Conservation (phyloP, 2,888 invertebrate species). For the Platynereis dumerilii region DNA sequence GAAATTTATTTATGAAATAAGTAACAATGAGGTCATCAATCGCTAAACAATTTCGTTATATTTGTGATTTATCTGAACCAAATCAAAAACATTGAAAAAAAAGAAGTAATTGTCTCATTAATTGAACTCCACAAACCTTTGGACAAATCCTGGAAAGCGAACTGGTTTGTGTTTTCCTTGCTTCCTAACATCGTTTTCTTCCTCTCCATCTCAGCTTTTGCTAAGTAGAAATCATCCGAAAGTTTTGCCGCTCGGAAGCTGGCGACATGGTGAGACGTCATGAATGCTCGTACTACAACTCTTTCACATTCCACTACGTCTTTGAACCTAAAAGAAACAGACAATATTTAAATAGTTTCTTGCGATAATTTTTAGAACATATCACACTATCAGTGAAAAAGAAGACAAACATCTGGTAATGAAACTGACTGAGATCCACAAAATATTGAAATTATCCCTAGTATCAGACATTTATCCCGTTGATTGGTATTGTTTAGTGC, state of each 20-base stretch:
- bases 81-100: too few species aligned
- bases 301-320: conserved; percentile 62
- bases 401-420: not conserved
- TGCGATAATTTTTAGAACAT: too few species aligned
- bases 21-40: too few species aligned
- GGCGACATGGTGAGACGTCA: conserved; percentile 40
- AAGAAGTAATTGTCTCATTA: too few species aligned
- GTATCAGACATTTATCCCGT: too few species aligned
- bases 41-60: too few species aligned
- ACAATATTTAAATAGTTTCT: too few species aligned
- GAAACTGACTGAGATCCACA: too few species aligned
- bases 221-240: conserved; percentile 57
- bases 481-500: too few species aligned
- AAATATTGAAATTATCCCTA: too few species aligned
- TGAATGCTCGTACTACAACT: conserved; percentile 59
- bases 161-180: conserved; percentile 46
- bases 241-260: conserved; percentile 60
- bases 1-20: too few species aligned
- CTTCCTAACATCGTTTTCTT: conserved; percentile 42
- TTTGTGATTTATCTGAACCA: too few species aligned
- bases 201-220: conserved; percentile 55
- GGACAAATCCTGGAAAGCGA: conserved; percentile 23
- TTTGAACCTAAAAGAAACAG: conserved; percentile 50
- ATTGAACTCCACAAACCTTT: conserved; percentile 22
- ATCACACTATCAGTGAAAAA: not conserved